Conservation (phyloP, 2,113 vertebrate species). For the Arothron firmamentum region DNA sequence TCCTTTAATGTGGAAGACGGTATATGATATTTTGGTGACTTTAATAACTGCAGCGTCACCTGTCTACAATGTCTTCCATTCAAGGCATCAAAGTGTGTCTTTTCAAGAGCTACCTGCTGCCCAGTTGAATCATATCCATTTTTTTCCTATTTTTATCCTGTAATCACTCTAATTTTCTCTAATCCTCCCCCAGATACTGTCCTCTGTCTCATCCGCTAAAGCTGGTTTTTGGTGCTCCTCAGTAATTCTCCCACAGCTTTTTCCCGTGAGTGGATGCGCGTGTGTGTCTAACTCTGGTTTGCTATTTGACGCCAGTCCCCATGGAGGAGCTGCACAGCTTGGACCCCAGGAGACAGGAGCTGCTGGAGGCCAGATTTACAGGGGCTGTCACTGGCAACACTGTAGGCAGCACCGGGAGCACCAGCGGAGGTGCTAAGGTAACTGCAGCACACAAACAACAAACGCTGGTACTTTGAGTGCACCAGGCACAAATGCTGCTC, state of each 20-base stretch:
- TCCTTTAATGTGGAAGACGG: conserved; percentile 13
- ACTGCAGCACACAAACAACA: conserved; percentile 12
- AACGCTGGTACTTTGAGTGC: background rate
- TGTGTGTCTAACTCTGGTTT: background rate
- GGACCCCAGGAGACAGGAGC: conserved; percentile 97
- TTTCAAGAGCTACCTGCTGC: conserved; percentile 31
- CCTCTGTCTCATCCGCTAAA: conserved; percentile 9
- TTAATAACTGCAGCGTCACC: conserved; percentile 37
- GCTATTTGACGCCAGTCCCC: conserved; percentile 72
- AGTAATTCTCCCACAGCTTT: background rate
- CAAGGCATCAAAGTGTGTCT: conserved; percentile 13
- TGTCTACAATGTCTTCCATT: conserved; percentile 11
- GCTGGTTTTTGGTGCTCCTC: conserved; percentile 16
- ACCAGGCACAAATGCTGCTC: background rate
- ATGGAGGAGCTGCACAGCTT: conserved; percentile 99
- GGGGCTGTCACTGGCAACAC: conserved; percentile 95
- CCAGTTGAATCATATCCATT: conserved; percentile 18
- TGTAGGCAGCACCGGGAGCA: conserved; percentile 91
- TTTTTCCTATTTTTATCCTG: conserved; percentile 44
- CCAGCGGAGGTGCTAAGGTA: conserved; percentile 95
- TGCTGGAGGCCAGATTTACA: conserved; percentile 96
- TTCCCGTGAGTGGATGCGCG: background rate
- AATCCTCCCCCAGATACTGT: conserved; percentile 26
- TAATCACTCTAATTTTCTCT: conserved; percentile 30
- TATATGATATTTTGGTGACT: too few species aligned